A percentile compares a stretch with the other conserved stretches of the same genome.
phyloP scores from a whole-genome alignment of 1,140 invertebrate species.

The Seison nebaliae region DNA sequence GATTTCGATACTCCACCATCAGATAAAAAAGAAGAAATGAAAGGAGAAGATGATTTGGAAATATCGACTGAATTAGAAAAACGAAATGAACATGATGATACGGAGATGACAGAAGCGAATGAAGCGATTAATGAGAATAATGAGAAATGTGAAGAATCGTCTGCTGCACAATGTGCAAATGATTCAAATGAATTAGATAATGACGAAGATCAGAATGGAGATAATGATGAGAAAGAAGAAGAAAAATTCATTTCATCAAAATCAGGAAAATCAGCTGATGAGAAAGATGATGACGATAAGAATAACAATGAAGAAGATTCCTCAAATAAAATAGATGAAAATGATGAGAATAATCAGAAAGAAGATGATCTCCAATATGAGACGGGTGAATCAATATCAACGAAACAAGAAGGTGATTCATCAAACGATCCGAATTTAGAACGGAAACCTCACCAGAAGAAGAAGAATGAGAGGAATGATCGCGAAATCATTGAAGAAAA shows the following conservation, averaged over 20 bases:
- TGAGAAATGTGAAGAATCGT: too few species aligned
- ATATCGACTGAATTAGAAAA: too few species aligned
- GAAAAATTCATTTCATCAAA: neutral
- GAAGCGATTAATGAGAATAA: neutral
- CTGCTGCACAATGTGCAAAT: too few species aligned
- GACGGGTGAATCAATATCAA: neutral
- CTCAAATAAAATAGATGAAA: neutral
- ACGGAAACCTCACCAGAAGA: neutral
- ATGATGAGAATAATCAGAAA: neutral
- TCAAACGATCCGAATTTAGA: neutral
- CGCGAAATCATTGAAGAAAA: too few species aligned
- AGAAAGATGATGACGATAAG: neutral
- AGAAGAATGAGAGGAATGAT: neutral
- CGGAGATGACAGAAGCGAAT: neutral
- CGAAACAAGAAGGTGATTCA: neutral
- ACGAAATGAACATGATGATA: neutral
- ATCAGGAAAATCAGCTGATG: neutral
- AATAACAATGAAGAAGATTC: neutral
- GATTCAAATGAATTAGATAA: neutral
- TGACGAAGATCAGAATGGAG: neutral
- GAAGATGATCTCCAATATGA: neutral
- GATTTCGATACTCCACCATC: too few species aligned
- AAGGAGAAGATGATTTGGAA: too few species aligned
- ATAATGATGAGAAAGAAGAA: conserved; percentile 1
- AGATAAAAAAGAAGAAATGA: too few species aligned